These are phyloP conservation scores for Lepilemur ruficaudatus DNA, from an alignment of 2,797 vertebrate species.

Conservation along the genomic window DNA sequence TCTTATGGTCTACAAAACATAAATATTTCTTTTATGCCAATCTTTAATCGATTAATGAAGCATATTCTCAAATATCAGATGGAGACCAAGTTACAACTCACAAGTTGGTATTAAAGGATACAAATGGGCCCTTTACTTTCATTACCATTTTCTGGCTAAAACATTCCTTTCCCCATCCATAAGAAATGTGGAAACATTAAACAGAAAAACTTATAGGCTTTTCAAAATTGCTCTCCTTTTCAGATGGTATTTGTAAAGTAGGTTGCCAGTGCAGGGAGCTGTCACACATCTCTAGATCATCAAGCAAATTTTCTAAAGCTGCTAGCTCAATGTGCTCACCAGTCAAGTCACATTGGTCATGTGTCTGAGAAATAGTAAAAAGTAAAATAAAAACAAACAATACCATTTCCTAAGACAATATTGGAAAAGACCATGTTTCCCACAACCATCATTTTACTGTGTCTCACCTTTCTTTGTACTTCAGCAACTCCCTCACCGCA, in stretches of 20 bases:
- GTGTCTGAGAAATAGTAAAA: slow-evolving; percentile 29
- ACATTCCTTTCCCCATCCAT: not conserved
- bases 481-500: slow-evolving; percentile 18
- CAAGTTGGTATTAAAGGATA: not conserved
- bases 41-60: slow-evolving; percentile 34
- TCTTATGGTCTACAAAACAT: not conserved
- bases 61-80: not conserved
- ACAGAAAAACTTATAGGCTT: slow-evolving; percentile 51
- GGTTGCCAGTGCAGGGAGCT: not conserved
- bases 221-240: slow-evolving; percentile 53
- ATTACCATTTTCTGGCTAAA: slow-evolving; percentile 39
- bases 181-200: slow-evolving; percentile 50
- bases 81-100: slow-evolving; percentile 2
- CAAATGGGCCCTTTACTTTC: not conserved
- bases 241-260: not conserved
- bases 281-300: slow-evolving; percentile 35
- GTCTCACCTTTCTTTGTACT: not conserved
- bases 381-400: slow-evolving; percentile 45
- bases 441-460: not conserved
- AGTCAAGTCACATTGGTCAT: not conserved
- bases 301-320: slow-evolving; percentile 39
- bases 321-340: slow-evolving; percentile 13
- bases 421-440: not conserved
- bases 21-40: slow-evolving; percentile 35
- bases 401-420: slow-evolving; percentile 36